These are phyloP conservation scores for Scyliorhinus canicula DNA, from an alignment of 2,797 vertebrate species.

Conservation along the genomic window DNA sequence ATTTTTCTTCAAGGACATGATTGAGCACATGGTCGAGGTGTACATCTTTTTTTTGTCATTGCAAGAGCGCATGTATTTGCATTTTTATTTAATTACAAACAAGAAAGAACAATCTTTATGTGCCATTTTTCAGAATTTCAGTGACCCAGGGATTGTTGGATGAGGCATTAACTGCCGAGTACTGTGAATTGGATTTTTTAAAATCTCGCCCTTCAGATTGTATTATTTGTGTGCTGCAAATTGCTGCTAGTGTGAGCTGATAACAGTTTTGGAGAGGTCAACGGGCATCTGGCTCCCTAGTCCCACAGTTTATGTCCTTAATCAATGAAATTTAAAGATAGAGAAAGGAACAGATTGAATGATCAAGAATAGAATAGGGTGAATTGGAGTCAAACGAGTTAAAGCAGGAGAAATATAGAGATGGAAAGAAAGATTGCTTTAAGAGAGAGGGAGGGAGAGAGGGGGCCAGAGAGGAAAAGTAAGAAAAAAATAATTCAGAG, in stretches of 20 bases:
- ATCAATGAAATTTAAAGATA: not conserved
- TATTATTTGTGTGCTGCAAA: not conserved
- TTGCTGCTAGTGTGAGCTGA: not conserved
- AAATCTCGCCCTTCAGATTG: not conserved
- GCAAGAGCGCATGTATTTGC: not conserved
- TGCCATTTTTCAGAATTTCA: not conserved
- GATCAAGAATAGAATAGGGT: not conserved
- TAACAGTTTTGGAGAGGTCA: too few relatives aligned
- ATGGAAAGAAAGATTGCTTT: not conserved
- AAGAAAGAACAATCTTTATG: not conserved
- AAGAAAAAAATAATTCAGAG: not conserved
- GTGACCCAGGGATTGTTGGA: not conserved
- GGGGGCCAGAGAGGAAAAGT: not conserved
- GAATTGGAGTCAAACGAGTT: not conserved
- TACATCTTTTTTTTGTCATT: not conserved
- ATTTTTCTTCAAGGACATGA: too few relatives aligned
- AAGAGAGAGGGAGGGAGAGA: too few relatives aligned
- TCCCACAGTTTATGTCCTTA: not conserved
- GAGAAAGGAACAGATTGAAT: not conserved
- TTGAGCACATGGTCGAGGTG: too few relatives aligned
- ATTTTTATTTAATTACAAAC: not conserved
- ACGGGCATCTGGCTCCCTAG: not conserved
- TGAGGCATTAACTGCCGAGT: too few relatives aligned
- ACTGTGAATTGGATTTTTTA: not conserved
- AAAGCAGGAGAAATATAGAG: not conserved